Percentiles rank a stretch among this genome's conserved stretches.
phyloP scores from a whole-genome alignment of 2,113 vertebrate species.

The Stegastes partitus region DNA sequence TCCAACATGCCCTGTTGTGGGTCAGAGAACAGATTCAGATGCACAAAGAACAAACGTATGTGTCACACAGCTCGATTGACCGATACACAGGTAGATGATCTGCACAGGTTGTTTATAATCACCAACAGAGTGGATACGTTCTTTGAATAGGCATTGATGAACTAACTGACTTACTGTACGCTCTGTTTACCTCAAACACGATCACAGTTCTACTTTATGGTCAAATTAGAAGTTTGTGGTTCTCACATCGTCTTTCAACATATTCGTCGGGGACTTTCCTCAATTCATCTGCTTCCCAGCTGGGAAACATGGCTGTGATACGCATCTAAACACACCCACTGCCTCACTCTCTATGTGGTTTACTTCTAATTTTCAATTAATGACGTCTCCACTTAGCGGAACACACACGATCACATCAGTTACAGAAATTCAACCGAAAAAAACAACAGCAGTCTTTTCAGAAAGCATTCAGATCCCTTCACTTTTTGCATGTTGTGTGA shows the following conservation, averaged over 20 bases:
- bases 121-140: neutral
- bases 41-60: neutral
- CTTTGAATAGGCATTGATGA: neutral
- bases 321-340: neutral
- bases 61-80: no score
- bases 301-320: neutral
- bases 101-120: no score
- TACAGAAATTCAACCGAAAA: no score
- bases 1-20: conserved; percentile 55
- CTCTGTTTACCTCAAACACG: fast-evolving
- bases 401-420: neutral
- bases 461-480: neutral
- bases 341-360: neutral
- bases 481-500: neutral
- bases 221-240: conserved; percentile 11
- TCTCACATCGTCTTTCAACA: conserved; percentile 21
- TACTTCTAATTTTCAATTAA: neutral
- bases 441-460: no score
- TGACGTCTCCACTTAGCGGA: neutral
- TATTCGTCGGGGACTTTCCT: conserved; percentile 19
- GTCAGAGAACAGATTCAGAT: conserved; percentile 16
- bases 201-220: conserved; percentile 22
- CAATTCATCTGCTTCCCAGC: neutral
- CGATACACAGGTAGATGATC: no score
- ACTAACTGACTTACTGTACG: neutral